Conservation (phyloP, 1,140 invertebrate species). For the Calosoma granatense region DNA sequence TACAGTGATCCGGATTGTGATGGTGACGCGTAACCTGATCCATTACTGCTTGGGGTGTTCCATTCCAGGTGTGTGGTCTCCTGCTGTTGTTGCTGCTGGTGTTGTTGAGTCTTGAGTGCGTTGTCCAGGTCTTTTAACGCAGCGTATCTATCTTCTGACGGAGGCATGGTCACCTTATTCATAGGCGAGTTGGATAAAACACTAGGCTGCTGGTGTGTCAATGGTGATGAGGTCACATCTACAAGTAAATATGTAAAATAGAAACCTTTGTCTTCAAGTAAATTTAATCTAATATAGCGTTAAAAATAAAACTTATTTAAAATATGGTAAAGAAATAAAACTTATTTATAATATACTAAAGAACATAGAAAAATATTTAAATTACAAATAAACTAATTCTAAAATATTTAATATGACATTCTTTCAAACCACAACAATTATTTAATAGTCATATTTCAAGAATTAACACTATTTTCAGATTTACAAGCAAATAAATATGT, state of each 20-base stretch:
- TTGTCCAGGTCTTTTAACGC: slow-evolving; percentile 70
- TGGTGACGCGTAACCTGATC: neutral
- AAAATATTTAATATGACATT: no score
- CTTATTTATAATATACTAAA: no score
- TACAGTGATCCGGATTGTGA: neutral
- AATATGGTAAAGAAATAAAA: no score
- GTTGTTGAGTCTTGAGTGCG: slow-evolving; percentile 26
- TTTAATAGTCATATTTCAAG: no score
- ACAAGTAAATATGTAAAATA: neutral
- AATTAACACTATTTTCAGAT: no score
- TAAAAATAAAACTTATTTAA: no score
- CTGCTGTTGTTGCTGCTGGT: neutral
- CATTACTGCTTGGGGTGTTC: neutral
- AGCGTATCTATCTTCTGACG: slow-evolving; percentile 66
- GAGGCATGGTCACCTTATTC: slow-evolving; percentile 33
- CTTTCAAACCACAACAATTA: no score
- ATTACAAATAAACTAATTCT: no score
- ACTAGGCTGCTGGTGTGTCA: neutral
- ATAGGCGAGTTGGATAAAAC: slow-evolving; percentile 21
- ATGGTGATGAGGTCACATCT: neutral
- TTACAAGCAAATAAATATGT: no score
- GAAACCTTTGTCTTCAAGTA: no score
- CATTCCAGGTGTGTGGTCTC: neutral
- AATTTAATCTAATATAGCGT: no score
- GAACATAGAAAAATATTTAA: no score